Percentiles rank a stretch among this genome's conserved stretches.
These are phyloP conservation scores for Crepidodera aurea DNA, from an alignment of 2,888 invertebrate genomes.

Conservation along the genomic window DNA sequence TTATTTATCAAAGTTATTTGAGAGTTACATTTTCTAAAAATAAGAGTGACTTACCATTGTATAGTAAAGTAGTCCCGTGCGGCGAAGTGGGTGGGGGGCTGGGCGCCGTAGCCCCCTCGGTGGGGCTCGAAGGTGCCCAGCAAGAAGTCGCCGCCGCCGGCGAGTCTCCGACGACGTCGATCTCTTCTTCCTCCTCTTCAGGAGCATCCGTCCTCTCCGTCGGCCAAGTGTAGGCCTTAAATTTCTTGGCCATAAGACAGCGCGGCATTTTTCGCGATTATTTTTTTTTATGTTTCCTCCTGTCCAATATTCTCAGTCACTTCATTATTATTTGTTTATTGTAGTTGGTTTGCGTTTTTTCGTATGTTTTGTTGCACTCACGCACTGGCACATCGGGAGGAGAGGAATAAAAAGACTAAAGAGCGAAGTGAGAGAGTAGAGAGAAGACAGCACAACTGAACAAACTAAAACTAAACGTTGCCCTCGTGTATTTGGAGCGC, in stretches of 20 bases:
- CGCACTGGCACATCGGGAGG: constrained; percentile 39
- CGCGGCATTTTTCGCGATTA: constrained; percentile 74
- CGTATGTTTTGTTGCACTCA: constrained; percentile 28
- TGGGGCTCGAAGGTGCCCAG: constrained; percentile 79
- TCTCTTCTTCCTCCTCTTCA: constrained; percentile 79
- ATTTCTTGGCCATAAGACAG: constrained; percentile 95
- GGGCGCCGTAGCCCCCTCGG: constrained; percentile 78
- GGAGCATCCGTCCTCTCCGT: constrained; percentile 59
- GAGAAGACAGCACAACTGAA: constrained; percentile 63
- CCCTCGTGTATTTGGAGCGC: constrained; percentile 67
- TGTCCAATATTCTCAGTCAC: constrained; percentile 16
- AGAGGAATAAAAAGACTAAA: constrained; percentile 40
- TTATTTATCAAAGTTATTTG: too few relatives aligned
- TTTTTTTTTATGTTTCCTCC: not conserved
- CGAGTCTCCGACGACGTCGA: constrained; percentile 84
- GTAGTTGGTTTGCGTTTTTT: constrained; percentile 2
- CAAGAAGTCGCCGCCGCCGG: constrained; percentile 61
- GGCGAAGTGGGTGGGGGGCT: constrained; percentile 75
- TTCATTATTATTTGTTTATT: constrained; percentile 21
- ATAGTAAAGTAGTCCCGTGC: constrained; percentile 76
- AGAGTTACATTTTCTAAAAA: too few relatives aligned
- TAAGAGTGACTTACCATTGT: constrained; percentile 77
- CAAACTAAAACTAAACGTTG: constrained; percentile 64
- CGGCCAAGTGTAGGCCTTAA: constrained; percentile 87
- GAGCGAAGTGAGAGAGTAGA: constrained; percentile 53